These are phyloP conservation scores for Nycticorax nycticorax DNA, from an alignment of 2,113 vertebrate species.

Conservation along the genomic window DNA sequence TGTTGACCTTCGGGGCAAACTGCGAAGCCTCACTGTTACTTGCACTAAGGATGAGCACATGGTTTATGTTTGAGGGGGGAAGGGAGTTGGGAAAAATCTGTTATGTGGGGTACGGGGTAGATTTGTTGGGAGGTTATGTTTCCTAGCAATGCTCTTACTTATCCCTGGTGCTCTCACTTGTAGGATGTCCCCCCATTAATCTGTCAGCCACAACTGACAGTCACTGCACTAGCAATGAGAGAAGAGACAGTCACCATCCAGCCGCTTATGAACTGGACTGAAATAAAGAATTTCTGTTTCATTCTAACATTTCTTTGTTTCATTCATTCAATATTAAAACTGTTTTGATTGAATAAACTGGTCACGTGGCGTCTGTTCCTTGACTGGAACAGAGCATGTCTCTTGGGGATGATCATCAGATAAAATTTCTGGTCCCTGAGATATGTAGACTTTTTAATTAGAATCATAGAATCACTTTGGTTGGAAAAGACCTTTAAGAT, in stretches of 20 bases:
- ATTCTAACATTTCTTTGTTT: no score
- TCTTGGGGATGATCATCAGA: no score
- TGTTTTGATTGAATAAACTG: no score
- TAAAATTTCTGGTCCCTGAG: neutral
- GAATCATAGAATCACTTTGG: no score
- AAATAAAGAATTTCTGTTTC: neutral
- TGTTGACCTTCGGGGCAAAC: slow-evolving; percentile 4
- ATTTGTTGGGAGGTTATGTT: neutral
- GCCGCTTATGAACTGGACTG: no score
- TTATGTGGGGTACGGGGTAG: neutral
- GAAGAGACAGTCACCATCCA: neutral
- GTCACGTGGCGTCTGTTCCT: no score
- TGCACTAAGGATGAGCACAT: neutral
- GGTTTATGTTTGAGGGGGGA: neutral
- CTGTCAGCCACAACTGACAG: neutral
- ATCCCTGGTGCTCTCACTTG: rapidly evolving
- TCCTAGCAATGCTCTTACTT: neutral
- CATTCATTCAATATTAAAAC: no score
- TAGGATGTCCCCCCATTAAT: neutral
- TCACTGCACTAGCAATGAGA: neutral
- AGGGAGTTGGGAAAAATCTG: neutral
- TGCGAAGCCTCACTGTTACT: neutral
- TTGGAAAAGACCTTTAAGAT: no score
- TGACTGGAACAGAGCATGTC: no score
- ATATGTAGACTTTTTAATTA: neutral